Base-by-base conservation (phyloP, 2,797 vertebrate genomes). In the Huso huso region DNA sequence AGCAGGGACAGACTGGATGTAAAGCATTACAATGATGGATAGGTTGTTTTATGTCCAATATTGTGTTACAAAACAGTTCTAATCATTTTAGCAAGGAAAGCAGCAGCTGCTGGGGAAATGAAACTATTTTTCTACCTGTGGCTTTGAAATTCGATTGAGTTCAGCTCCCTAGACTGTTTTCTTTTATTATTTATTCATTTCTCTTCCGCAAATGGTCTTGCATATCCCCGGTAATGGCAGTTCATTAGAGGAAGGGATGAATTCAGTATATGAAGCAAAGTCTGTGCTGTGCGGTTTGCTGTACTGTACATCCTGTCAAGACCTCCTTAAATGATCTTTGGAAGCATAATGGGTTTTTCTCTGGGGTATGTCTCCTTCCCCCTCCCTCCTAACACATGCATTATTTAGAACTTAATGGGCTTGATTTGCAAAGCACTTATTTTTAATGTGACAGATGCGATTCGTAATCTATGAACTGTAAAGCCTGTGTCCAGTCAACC, bases 351-450 rank as follows among this genome's bases (percentile, higher is more conserved):
- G 58, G 48, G 23, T 37, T 37, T 64, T 15, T 13, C 55, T 58
- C 55, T 11, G 9, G 55, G 55, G 55, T 13, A 13, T 58, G 2
- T 10, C 10, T 58, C 15, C 55, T n/a, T 55, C 66, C 65, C 48
- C 55, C 72, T 57, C 60, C 37, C 53, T 58, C 48, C 12, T 12
- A 63, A 58, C 63, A 48, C 73, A 64, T 72, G 68, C 62, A 74
- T 75, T 76, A 81, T 74, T 75, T 63, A 68, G 13, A 61, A 8
- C 58, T 64, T 78, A 72, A 71, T 59, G 63, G 69, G 65, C 55
- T 61, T 73, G 66, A 73, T 68, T 71, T 70, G 70, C 66, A 81
- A 71, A 78, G 76, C 75, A 74, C 73, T 78, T 73, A 73, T 72
- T 58, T 67, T 71, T 57, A 62, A 66, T 11, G 60, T 70, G 72